A percentile compares a stretch with the other conserved stretches of the same genome.
These are phyloP conservation scores for Oreotrochilus melanogaster DNA, from an alignment of 2,113 vertebrate genomes.

Conservation along the genomic window DNA sequence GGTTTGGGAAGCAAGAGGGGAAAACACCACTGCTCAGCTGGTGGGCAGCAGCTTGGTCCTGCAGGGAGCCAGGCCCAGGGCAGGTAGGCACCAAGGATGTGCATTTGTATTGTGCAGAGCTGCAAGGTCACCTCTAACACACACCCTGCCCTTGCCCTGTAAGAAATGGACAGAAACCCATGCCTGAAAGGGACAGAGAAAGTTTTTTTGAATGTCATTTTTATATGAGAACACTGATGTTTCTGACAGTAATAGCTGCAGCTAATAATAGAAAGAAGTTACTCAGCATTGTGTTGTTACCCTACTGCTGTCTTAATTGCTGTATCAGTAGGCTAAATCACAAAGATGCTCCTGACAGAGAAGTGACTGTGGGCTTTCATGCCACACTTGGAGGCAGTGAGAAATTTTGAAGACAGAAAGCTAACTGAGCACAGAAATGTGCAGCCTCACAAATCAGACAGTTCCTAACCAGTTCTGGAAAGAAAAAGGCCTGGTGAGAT, in stretches of 20 bases:
- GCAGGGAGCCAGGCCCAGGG: neutral
- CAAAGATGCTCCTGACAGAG: neutral
- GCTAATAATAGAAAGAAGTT: neutral
- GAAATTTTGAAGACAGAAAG: neutral
- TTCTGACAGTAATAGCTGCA: neutral
- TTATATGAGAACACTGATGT: neutral
- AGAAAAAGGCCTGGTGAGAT: neutral
- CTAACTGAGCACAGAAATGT: neutral
- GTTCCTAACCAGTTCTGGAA: neutral
- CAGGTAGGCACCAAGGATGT: neutral
- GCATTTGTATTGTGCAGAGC: accelerated
- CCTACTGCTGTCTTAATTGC: neutral
- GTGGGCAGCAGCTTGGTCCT: neutral
- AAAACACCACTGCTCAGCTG: neutral
- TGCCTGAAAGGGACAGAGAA: neutral
- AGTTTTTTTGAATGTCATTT: neutral
- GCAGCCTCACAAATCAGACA: neutral
- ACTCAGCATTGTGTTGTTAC: conserved; percentile 5
- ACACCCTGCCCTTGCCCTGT: accelerated
- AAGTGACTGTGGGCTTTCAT: neutral
- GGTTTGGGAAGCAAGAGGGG: neutral
- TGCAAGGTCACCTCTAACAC: neutral
- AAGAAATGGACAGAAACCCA: neutral
- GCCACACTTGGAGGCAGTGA: neutral
- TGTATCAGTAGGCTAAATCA: neutral